Evolutionary conservation across 2,113 vertebrate genomes (phyloP), one percentile per base, ranked within the genome.

Genomic region (Sclerurus mexicanus): DNA sequence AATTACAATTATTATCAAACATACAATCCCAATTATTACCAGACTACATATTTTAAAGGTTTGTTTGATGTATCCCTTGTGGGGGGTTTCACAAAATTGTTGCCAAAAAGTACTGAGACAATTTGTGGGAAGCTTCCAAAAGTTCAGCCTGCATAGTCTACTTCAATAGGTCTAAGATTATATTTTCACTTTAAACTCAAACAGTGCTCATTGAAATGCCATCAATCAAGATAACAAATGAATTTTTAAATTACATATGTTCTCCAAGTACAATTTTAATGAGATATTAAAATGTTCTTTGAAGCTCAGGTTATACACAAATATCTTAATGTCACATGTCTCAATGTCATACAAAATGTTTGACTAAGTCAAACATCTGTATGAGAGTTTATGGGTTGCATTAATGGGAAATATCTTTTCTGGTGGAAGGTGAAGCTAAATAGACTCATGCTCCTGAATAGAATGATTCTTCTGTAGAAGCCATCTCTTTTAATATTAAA

Each of bases 191-290:
- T 87, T 81, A 89, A 90, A 85, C 40, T 79, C 81, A 84, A 95
- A 86, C 40, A 64, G 19, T 85, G n/a, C 42, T 94, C 62, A 68
- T 85, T 95, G 74, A 95, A 94, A 78, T 91, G 69, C 53, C 53
- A 87, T 95, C 93, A 92, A 73, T 95, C 89, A 94, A 84, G 25
- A 82, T 79, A 94, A 94, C 23, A 95, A 91, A 93, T 80, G 59
- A 93, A 50, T 76, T 89, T 89, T 96, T 91, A 66, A 89, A 69
- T 75, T 56, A 85, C 85, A 87, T 87, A 83, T 96, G 85, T 83
- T 91, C 81, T 82, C 39, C 39, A 90, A 87, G 64, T 80, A 42
- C 71, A 95, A 95, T 96, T 96, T 95, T 95, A 95, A 96, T 89
- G 44, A 85, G 49, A 87, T 75, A 75, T 35, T 94, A 82, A 92